phyloP scores from a whole-genome alignment of 2,888 invertebrate genomes.

The Eulithis testata region DNA sequence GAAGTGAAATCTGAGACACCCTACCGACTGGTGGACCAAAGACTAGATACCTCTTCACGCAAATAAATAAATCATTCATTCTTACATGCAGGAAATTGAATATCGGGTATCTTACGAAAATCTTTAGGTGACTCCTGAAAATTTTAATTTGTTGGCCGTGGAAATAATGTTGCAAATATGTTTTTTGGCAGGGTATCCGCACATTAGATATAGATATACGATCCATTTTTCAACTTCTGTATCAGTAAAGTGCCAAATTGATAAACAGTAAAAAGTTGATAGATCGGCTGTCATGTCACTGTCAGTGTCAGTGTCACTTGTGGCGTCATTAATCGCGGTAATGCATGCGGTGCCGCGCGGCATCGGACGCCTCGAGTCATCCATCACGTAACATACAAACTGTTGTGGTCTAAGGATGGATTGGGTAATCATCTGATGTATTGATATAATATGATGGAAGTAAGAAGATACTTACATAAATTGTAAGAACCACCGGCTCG shows the following conservation, averaged over 20 bases:
- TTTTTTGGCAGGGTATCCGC: too few relatives aligned
- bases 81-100: too few relatives aligned
- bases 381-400: constrained; percentile 29
- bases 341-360: constrained; percentile 32
- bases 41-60: too few relatives aligned
- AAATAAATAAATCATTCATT: too few relatives aligned
- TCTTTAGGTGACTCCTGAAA: too few relatives aligned
- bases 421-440: constrained; percentile 26
- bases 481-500: not conserved
- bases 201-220: not conserved
- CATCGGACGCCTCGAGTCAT: constrained; percentile 30
- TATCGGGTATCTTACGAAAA: too few relatives aligned
- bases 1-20: not conserved
- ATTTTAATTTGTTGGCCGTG: too few relatives aligned
- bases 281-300: constrained; percentile 28
- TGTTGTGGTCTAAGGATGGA: constrained; percentile 21
- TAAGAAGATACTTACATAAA: not conserved
- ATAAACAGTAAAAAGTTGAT: constrained; percentile 35
- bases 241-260: constrained; percentile 19
- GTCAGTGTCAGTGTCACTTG: constrained; percentile 30
- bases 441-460: constrained; percentile 19
- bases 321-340: constrained; percentile 37
- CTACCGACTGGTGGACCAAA: not conserved
- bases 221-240: constrained; percentile 16
- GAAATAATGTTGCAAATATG: too few relatives aligned